Base-by-base conservation (phyloP, 2,797 vertebrate genomes). In the Cyprinella venusta region DNA sequence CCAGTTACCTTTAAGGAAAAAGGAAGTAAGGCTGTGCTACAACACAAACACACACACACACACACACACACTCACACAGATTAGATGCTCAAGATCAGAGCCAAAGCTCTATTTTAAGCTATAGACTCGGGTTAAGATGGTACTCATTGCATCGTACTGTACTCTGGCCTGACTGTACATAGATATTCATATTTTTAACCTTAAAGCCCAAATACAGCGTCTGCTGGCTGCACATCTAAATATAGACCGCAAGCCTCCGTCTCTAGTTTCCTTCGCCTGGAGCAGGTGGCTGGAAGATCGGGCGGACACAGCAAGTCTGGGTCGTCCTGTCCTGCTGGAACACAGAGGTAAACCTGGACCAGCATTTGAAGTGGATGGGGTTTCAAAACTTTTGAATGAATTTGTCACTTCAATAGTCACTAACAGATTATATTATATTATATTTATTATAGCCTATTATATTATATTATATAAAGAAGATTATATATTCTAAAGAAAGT, bases 101-200 rank as follows among this genome's bases (percentile, higher is more conserved):
- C 68, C 81, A 76, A 82, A 33, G 30, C 30, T 33, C 30, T 33
- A 33, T 33, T 33, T 33, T 42, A 86, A 83, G 81, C 64, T 83
- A 64, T 72, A 21, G 86, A 64, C 88, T 75, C 16, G 40, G 76
- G 76, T 78, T 68, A 79, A 9, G 75, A 64, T 45, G 30, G 38
- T 83, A 61, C 61, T 52, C 63, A 89, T 86, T 12, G 71, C 76
- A 67, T 61, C 83, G 82, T 82, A 48, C 61, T 76, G 63, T 61
- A 70, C 33, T 59, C 75, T 48, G 90, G 69, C 19, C 61, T 90
- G 80, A 87, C 94, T 93, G 89, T 92, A 92, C 92, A 93, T 90
- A 90, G 91, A 91, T 91, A 88, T 92, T 88, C 91, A 84, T 94
- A 94, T 93, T 94, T 94, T 93, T 93, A 94, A 94, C 91, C 92